Percentiles rank a stretch among this genome's conserved stretches.
phyloP scores from a whole-genome alignment of 2,113 vertebrate genomes.

The Solea senegalensis region DNA sequence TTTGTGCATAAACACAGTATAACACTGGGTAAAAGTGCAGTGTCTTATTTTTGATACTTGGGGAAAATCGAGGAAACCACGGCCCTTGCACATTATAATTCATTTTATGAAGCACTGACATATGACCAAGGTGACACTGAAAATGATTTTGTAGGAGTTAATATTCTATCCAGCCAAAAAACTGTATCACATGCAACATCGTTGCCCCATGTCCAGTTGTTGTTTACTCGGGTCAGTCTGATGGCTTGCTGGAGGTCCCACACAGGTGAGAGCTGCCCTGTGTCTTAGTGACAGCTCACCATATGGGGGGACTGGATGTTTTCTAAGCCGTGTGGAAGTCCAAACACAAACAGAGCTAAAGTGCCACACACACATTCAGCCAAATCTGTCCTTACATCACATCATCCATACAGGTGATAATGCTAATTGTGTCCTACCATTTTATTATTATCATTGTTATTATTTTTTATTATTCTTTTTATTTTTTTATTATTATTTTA shows the following conservation, averaged over 20 bases:
- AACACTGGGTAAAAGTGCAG: no score
- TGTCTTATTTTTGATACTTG: no score
- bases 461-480: no score
- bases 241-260: constrained; percentile 63
- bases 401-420: constrained; percentile 64
- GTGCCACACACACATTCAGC: constrained; percentile 24
- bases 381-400: constrained; percentile 57
- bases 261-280: constrained; percentile 60
- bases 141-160: constrained; percentile 52
- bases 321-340: constrained; percentile 75
- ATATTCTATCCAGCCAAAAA: constrained; percentile 19
- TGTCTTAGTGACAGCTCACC: constrained; percentile 62
- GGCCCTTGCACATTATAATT: not conserved
- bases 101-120: constrained; percentile 47
- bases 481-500: constrained; percentile 23
- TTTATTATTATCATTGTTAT: no score
- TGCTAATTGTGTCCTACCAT: constrained; percentile 54
- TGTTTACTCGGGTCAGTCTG: constrained; percentile 68
- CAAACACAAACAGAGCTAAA: constrained; percentile 70
- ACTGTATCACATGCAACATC: constrained; percentile 25
- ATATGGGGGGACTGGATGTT: constrained; percentile 65
- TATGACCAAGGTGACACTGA: constrained; percentile 34
- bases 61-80: no score
- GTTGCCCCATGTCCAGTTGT: constrained; percentile 69
- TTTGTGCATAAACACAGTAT: no score